Percentiles rank a stretch among this genome's conserved stretches.
phyloP scores from a whole-genome alignment of 2,797 vertebrate genomes.

The Selene dorsalis region DNA sequence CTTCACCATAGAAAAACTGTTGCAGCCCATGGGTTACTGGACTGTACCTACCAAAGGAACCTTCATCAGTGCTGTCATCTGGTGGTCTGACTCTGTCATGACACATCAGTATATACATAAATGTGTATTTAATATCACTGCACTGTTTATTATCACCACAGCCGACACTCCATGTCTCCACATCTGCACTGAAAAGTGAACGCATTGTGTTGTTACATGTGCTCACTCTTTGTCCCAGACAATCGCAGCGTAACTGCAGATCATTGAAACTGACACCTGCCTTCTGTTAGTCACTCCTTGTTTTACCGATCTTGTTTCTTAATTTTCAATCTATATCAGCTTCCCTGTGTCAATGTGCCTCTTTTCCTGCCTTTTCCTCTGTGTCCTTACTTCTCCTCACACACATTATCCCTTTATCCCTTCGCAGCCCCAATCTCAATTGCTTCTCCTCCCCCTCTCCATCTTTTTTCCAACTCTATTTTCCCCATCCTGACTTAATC shows the following conservation, averaged over 20 bases:
- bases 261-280: background rate
- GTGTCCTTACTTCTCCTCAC: slow-evolving; percentile 27
- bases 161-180: background rate
- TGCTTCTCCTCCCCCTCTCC: slow-evolving; percentile 11
- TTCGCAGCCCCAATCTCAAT: background rate
- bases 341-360: background rate
- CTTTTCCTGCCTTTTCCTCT: slow-evolving; percentile 2
- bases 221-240: background rate
- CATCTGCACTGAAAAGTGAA: background rate
- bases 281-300: background rate
- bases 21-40: slow-evolving; percentile 8
- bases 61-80: slow-evolving; percentile 81
- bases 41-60: slow-evolving; percentile 35
- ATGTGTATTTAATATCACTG: background rate
- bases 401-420: slow-evolving; percentile 32
- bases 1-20: background rate
- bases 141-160: background rate
- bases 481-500: slow-evolving; percentile 36
- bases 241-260: background rate
- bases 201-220: background rate
- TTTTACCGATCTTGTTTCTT: slow-evolving; percentile 3
- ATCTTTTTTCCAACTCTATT: slow-evolving; percentile 7
- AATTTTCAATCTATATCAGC: background rate
- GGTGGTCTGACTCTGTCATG: slow-evolving; percentile 74
- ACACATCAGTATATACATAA: slow-evolving; percentile 50